A percentile compares a stretch with the other conserved stretches of the same genome.
phyloP scores from a whole-genome alignment of 2,113 vertebrate genomes.

The Panurus biarmicus region DNA sequence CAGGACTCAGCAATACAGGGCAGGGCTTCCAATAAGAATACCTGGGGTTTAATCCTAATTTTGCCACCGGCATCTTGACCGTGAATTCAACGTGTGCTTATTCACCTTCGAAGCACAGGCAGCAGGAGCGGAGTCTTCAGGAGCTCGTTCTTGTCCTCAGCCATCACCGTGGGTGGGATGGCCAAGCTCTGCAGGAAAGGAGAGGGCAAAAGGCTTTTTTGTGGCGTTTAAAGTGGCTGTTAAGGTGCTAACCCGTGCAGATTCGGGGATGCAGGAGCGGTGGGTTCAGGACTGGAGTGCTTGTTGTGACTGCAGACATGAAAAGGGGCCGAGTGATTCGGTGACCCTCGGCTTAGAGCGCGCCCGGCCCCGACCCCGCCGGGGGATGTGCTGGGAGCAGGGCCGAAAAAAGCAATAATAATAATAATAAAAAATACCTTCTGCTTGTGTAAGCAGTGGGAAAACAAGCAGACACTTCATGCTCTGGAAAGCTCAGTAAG shows the following conservation, averaged over 20 bases:
- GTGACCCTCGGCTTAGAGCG: not conserved
- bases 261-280: not conserved
- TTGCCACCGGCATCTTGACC: not conserved
- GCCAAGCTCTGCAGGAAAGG: not conserved
- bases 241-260: not conserved
- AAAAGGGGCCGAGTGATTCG: not conserved
- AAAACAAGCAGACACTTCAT: slow-evolving; percentile 39
- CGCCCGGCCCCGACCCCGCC: not conserved
- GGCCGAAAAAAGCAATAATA: no score
- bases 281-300: not conserved
- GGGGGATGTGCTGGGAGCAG: not conserved
- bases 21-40: not conserved
- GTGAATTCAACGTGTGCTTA: not conserved
- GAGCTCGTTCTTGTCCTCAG: not conserved
- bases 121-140: not conserved
- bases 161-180: not conserved
- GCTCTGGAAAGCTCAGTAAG: not conserved
- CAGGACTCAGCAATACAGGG: not conserved
- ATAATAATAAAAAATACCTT: not conserved
- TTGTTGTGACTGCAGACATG: not conserved
- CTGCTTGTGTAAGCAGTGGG: slow-evolving; percentile 22
- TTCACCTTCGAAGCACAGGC: not conserved
- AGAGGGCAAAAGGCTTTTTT: not conserved
- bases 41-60: not conserved
- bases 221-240: not conserved